Conservation (phyloP, 2,888 invertebrate species). For the Athetis lepigone region DNA sequence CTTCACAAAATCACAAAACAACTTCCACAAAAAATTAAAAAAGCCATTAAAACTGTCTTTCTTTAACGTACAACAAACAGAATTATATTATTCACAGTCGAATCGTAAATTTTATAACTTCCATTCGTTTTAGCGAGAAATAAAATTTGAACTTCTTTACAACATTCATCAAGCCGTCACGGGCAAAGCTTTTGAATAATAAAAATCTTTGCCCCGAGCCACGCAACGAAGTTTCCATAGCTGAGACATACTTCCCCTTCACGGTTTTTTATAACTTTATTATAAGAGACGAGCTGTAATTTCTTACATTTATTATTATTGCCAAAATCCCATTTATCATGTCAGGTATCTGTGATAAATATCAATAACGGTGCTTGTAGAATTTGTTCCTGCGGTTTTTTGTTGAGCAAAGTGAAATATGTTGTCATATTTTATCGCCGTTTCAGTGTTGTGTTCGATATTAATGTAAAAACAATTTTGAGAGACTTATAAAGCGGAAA, state of each 20-base stretch:
- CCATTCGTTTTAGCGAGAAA: constrained; percentile 79
- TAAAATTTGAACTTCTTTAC: constrained; percentile 85
- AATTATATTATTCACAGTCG: constrained; percentile 72
- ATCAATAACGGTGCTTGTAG: constrained; percentile 66
- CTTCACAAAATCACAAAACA: constrained; percentile 44
- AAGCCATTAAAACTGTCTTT: constrained; percentile 61
- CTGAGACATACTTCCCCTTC: constrained; percentile 62
- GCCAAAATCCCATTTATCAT: constrained; percentile 68
- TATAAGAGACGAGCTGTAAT: constrained; percentile 70
- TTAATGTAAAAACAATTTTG: constrained; percentile 54
- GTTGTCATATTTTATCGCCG: constrained; percentile 62
- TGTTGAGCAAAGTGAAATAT: constrained; percentile 60
- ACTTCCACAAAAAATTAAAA: constrained; percentile 55
- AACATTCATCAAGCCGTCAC: constrained; percentile 88
- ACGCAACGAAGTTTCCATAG: constrained; percentile 60
- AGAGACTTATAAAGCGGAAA: constrained; percentile 15
- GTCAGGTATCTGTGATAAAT: constrained; percentile 66
- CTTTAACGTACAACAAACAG: constrained; percentile 66
- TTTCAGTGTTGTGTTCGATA: constrained; percentile 53
- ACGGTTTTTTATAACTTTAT: constrained; percentile 68
- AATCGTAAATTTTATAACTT: constrained; percentile 77
- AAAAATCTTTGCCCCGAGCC: constrained; percentile 74
- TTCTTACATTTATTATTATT: constrained; percentile 75
- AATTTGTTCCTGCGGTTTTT: constrained; percentile 61
- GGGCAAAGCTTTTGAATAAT: constrained; percentile 87